Evolutionary conservation across 2,888 invertebrate genomes (phyloP).

Genomic region (Caenorhabditis plicata): DNA sequence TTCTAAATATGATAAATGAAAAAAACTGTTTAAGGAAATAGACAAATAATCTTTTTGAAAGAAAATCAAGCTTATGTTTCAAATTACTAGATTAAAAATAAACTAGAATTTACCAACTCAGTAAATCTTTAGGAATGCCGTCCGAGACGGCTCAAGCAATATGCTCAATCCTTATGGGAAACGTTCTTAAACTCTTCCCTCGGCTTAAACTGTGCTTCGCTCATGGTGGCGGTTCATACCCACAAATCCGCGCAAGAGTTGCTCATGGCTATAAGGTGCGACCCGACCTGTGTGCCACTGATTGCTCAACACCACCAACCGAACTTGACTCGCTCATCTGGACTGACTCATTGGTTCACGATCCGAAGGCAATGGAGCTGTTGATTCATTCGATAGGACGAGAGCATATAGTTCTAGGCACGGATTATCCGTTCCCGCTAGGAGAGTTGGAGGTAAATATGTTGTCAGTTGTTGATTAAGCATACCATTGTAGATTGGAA

Average conservation of each 20-base stretch:
- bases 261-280: slow-evolving; percentile 68
- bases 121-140: too few relatives aligned
- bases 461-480: not conserved
- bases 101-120: not conserved
- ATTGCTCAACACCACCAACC: slow-evolving; percentile 66
- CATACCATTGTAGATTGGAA: slow-evolving; percentile 12
- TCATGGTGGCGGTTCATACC: slow-evolving; percentile 71
- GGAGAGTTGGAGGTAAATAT: slow-evolving; percentile 69
- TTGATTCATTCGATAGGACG: slow-evolving; percentile 69
- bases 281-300: slow-evolving; percentile 70
- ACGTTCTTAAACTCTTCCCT: slow-evolving; percentile 69
- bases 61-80: too few relatives aligned
- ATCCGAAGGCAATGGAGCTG: slow-evolving; percentile 67
- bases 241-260: slow-evolving; percentile 70
- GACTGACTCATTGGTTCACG: slow-evolving; percentile 71
- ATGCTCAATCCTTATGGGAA: slow-evolving; percentile 70
- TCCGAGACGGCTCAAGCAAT: slow-evolving; percentile 71
- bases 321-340: slow-evolving; percentile 68
- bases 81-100: not conserved
- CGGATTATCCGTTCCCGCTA: slow-evolving; percentile 72
- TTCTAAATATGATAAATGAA: too few relatives aligned
- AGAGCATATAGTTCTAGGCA: slow-evolving; percentile 70
- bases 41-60: too few relatives aligned
- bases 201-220: slow-evolving; percentile 70
- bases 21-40: too few relatives aligned